These are phyloP conservation scores for Lepidotrigona ventralis DNA, from an alignment of 1,140 invertebrate genomes.

Conservation along the genomic window DNA sequence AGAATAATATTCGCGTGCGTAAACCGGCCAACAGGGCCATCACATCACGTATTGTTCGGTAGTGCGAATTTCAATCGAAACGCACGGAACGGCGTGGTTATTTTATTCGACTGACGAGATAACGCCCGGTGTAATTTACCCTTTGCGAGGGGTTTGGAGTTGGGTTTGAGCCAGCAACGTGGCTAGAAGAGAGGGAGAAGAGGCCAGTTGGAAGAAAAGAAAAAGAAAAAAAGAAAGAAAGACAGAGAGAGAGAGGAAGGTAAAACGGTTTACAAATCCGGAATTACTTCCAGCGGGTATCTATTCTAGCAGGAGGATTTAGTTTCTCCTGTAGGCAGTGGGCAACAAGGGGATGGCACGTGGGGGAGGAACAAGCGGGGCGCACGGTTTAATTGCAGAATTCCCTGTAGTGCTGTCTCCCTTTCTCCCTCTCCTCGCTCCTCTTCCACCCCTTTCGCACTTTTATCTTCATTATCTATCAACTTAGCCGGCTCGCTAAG, in stretches of 20 bases:
- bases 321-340: slow-evolving; percentile 52
- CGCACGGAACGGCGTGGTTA: neutral
- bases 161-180: no score
- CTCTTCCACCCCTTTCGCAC: neutral
- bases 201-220: neutral
- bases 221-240: neutral
- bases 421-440: neutral
- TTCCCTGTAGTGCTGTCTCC: slow-evolving; percentile 28
- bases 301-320: slow-evolving; percentile 47
- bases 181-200: neutral
- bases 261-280: slow-evolving; percentile 65
- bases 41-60: no score
- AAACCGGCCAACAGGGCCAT: no score
- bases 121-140: slow-evolving; percentile 46
- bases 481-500: slow-evolving; percentile 46
- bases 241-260: neutral
- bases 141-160: neutral
- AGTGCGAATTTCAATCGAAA: no score
- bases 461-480: slow-evolving; percentile 66
- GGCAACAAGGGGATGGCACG: slow-evolving; percentile 25
- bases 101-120: slow-evolving; percentile 36
- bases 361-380: slow-evolving; percentile 2
- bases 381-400: slow-evolving; percentile 64
- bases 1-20: no score
- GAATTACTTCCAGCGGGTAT: slow-evolving; percentile 56